These are phyloP conservation scores for Micronisus gabar DNA, from an alignment of 2,113 vertebrate species.

Conservation along the genomic window DNA sequence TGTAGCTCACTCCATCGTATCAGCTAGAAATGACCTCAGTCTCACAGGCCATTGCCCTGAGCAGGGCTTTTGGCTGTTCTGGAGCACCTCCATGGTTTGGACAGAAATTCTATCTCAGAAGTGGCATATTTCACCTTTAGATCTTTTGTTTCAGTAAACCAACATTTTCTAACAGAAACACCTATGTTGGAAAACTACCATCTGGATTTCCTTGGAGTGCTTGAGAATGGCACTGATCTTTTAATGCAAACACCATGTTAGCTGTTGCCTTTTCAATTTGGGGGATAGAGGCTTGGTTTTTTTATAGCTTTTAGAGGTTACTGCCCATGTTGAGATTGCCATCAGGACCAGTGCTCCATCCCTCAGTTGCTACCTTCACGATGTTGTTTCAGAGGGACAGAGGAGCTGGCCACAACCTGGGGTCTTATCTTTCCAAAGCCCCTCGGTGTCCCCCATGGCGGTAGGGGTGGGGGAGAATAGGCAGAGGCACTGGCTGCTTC, in stretches of 20 bases:
- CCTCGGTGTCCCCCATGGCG: neutral
- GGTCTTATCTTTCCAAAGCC: neutral
- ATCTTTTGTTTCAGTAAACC: neutral
- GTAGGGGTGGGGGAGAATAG: neutral
- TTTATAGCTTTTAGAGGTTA: neutral
- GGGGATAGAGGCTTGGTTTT: neutral
- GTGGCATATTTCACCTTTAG: neutral
- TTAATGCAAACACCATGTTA: neutral
- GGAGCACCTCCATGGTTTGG: neutral
- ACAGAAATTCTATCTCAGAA: neutral
- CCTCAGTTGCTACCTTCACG: neutral
- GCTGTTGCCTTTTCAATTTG: neutral
- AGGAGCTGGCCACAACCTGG: fast-evolving
- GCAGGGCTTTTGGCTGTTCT: neutral
- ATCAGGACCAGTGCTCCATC: neutral
- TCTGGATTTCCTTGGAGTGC: neutral
- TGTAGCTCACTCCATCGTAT: neutral
- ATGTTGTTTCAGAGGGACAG: neutral
- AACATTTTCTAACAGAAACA: neutral
- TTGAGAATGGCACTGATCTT: neutral
- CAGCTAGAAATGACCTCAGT: neutral
- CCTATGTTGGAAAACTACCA: neutral
- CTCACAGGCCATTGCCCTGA: neutral
- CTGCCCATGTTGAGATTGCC: neutral
- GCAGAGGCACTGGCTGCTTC: neutral